Conservation (phyloP, 1,140 invertebrate genomes). For the Whitmania pigra region DNA sequence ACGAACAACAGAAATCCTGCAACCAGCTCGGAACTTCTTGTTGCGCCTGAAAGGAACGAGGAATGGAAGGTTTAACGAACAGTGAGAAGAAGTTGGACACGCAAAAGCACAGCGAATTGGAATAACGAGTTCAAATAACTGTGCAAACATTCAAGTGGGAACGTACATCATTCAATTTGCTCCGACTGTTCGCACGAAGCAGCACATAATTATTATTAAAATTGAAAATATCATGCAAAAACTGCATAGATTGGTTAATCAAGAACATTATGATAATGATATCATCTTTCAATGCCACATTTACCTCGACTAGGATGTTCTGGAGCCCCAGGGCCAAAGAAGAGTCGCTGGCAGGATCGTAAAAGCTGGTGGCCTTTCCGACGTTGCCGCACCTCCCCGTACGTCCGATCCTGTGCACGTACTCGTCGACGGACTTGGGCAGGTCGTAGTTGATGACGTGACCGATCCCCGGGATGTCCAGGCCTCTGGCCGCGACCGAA, state of each 20-base stretch:
- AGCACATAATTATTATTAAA: too few species aligned
- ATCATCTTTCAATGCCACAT: too few species aligned
- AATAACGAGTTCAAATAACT: too few species aligned
- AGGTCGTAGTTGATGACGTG: slow-evolving; percentile 89
- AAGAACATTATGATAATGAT: too few species aligned
- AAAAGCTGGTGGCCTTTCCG: slow-evolving; percentile 47
- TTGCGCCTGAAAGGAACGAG: slow-evolving; percentile 36
- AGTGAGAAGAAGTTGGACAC: too few species aligned
- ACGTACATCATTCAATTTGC: too few species aligned
- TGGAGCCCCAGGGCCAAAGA: slow-evolving; percentile 54
- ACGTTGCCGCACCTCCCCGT: slow-evolving; percentile 85
- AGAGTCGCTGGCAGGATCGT: slow-evolving; percentile 50
- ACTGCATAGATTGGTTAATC: too few species aligned
- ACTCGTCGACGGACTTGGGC: slow-evolving; percentile 73
- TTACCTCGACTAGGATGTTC: slow-evolving; percentile 52
- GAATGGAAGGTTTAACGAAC: too few species aligned
- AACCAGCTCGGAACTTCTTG: slow-evolving; percentile 30
- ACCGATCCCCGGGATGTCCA: slow-evolving; percentile 94
- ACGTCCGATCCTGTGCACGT: slow-evolving; percentile 87
- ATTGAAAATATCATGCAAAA: too few species aligned
- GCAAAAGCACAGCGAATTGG: too few species aligned
- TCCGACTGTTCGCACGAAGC: too few species aligned
- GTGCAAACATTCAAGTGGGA: too few species aligned
- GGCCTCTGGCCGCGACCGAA: slow-evolving; percentile 81
- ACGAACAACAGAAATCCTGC: background rate